These are phyloP conservation scores for Chromis chromis DNA, from an alignment of 2,797 vertebrate species.

Conservation along the genomic window DNA sequence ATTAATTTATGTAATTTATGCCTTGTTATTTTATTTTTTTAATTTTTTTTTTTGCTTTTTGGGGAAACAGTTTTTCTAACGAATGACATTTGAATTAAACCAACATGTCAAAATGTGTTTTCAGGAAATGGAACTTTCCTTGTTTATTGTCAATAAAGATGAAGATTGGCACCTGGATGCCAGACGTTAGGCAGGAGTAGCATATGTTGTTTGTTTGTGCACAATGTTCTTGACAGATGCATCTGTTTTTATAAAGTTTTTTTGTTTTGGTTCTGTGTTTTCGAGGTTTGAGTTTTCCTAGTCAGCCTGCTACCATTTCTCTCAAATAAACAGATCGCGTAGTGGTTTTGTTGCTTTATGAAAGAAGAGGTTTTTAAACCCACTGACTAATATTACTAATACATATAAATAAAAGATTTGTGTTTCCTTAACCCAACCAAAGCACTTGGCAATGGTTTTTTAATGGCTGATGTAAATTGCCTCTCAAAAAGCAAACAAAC, in stretches of 20 bases:
- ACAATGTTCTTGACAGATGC: background rate
- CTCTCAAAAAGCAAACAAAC: background rate
- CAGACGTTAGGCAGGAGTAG: constrained; percentile 11
- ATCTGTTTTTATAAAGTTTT: background rate
- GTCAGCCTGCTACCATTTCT: background rate
- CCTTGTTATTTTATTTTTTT: background rate
- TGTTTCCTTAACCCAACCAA: constrained; percentile 23
- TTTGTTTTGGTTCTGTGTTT: constrained; percentile 9
- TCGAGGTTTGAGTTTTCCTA: background rate
- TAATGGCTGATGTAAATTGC: constrained; percentile 7
- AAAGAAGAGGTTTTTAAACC: background rate
- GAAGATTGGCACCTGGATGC: constrained; percentile 13
- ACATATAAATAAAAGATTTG: background rate
- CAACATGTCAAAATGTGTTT: constrained; percentile 3
- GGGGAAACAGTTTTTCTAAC: constrained; percentile 4
- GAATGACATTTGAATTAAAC: constrained; percentile 1
- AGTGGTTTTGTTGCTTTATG: background rate
- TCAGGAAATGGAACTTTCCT: background rate
- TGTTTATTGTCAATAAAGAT: background rate
- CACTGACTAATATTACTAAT: background rate
- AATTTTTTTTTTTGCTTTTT: background rate
- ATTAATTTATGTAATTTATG: background rate
- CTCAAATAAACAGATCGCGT: background rate
- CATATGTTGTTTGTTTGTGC: constrained; percentile 4
- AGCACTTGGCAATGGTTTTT: constrained; percentile 9